Base-by-base conservation (phyloP, 2,888 invertebrate genomes). In the Harpagoxenus sublaevis region DNA sequence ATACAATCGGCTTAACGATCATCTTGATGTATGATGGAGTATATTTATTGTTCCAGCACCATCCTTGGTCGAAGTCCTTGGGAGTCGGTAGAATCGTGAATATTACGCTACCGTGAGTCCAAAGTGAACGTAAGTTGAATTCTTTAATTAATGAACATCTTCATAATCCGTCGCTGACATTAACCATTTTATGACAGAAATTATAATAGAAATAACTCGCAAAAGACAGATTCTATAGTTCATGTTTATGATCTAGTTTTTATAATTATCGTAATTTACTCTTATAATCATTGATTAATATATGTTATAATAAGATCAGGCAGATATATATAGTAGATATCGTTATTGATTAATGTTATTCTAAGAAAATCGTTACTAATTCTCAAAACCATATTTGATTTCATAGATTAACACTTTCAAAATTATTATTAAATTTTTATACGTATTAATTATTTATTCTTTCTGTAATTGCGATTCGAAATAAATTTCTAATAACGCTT, bases 61-160 rank as follows among this genome's bases (percentile, higher is more conserved):
- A 63, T 75, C 77, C 70, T 35, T 79, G 85, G 87, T 82, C 84
- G 85, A 85, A 87, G 86, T 87, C 48, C 48, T 68, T 68, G 89
- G 84, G 85, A 86, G 82, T 85, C 84, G 83, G 51, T 62, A 55
- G 48, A 45, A 68, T 63, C 39, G 62, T 65, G 48, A 57, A 71
- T 63, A 45, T 66, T 66, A 45, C 45, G n/a, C 65, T 77, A 39
- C 23, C 70, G 45, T 39, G 57, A 60, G 23, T 86, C 84, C 70
- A 90, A 84, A 89, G 66, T 85, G 78, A 89, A 87, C 86, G 90
- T 90, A 88, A 90, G 35, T 77, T 68, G 18, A n/a, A 78, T 70
- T 42, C 48, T 45, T 68, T 18, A 48, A 48, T 68, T 39, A 79
- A 79, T 35, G 23, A 51, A 51, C 12, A 28, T 18, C 5, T 48